Evolutionary conservation across 2,888 invertebrate genomes (phyloP).

Genomic region (Lobophora halterata): DNA sequence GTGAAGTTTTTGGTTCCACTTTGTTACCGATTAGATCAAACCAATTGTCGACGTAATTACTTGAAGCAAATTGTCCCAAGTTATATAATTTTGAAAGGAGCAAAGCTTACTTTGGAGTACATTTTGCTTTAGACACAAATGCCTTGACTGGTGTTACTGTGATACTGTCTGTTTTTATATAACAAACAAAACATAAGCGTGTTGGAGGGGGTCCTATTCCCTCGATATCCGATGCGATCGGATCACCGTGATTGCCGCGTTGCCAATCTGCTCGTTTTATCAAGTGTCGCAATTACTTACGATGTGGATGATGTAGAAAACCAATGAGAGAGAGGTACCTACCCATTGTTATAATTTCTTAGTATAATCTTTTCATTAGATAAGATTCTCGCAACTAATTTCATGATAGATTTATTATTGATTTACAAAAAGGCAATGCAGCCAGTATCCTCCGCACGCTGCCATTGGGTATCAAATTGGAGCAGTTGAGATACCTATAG

Average conservation of each 20-base stretch:
- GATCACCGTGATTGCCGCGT: slow-evolving; percentile 73
- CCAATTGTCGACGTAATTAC: slow-evolving; percentile 35
- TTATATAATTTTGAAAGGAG: slow-evolving; percentile 47
- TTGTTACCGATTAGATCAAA: slow-evolving; percentile 20
- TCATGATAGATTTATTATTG: too few relatives aligned
- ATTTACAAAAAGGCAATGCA: too few relatives aligned
- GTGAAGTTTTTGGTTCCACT: slow-evolving; percentile 1
- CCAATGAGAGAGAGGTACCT: slow-evolving; percentile 62
- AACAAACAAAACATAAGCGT: slow-evolving; percentile 73
- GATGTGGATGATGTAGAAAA: slow-evolving; percentile 66
- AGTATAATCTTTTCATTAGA: slow-evolving; percentile 16
- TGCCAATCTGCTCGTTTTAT: slow-evolving; percentile 73
- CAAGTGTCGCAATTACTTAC: slow-evolving; percentile 65
- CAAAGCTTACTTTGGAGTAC: slow-evolving; percentile 74
- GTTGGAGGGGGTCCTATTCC: slow-evolving; percentile 69
- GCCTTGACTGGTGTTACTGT: slow-evolving; percentile 68
- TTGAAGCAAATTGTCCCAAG: slow-evolving; percentile 39
- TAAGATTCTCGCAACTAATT: background rate
- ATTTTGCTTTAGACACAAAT: slow-evolving; percentile 73
- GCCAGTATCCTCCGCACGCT: too few relatives aligned
- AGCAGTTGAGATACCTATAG: too few relatives aligned
- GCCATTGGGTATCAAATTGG: too few relatives aligned
- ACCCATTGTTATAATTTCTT: slow-evolving; percentile 49
- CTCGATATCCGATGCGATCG: slow-evolving; percentile 74
- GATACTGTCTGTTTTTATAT: slow-evolving; percentile 76